Conservation (phyloP, 2,888 invertebrate species). For the Drosophila subsilvestris region DNA sequence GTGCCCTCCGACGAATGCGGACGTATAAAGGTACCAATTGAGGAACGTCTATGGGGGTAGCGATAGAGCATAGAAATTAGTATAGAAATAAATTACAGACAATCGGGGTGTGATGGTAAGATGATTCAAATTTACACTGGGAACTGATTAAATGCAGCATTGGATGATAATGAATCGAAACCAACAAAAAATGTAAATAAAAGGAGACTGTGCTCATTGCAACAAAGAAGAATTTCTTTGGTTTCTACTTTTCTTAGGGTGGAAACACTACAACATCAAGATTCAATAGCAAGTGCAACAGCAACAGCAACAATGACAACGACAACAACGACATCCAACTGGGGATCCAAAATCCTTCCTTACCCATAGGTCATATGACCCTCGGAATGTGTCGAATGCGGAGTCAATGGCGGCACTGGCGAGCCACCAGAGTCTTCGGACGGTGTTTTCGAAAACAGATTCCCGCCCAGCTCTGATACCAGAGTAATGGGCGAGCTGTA, state of each 20-base stretch:
- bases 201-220: slow-evolving; percentile 27
- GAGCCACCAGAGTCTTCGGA: slow-evolving; percentile 93
- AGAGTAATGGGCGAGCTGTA: slow-evolving; percentile 95
- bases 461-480: slow-evolving; percentile 97
- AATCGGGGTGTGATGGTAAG: background rate
- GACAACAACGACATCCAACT: slow-evolving; percentile 24
- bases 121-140: slow-evolving; percentile 36
- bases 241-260: slow-evolving; percentile 8
- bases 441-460: slow-evolving; percentile 96
- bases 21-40: slow-evolving; percentile 93
- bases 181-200: slow-evolving; percentile 16
- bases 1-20: slow-evolving; percentile 88
- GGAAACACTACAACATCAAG: slow-evolving; percentile 40
- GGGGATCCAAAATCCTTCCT: slow-evolving; percentile 67
- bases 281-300: slow-evolving; percentile 45
- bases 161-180: slow-evolving; percentile 5
- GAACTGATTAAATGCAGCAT: slow-evolving; percentile 27
- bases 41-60: slow-evolving; percentile 88
- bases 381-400: slow-evolving; percentile 86
- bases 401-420: slow-evolving; percentile 87
- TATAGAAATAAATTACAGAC: no score
- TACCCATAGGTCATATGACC: slow-evolving; percentile 85
- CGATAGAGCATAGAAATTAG: slow-evolving; percentile 5
- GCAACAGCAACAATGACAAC: slow-evolving; percentile 41
- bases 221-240: slow-evolving; percentile 33